Evolutionary conservation across 1,140 invertebrate genomes (phyloP).

Genomic region (Drosophila seguyi): DNA sequence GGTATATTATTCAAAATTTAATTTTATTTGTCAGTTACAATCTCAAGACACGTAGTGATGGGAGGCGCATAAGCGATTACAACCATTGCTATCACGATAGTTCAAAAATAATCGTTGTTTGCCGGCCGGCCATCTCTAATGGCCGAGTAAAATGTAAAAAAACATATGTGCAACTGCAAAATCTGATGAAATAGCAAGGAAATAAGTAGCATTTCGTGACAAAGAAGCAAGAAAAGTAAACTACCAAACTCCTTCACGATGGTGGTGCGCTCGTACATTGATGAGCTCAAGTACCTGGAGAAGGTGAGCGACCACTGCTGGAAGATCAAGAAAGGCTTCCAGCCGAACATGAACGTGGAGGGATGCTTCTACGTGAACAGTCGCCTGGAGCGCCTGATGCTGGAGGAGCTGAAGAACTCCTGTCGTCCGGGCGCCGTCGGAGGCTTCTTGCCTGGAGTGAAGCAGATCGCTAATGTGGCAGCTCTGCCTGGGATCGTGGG

Average conservation of each 20-base stretch:
- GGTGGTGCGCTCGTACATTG: constrained; percentile 96
- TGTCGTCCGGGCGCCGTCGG: constrained; percentile 95
- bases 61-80: background rate
- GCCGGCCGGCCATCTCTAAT: constrained; percentile 7
- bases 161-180: constrained; percentile 13
- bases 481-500: constrained; percentile 99
- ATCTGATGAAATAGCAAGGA: constrained; percentile 46
- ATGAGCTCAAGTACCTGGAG: constrained; percentile 97
- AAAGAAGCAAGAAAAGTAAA: background rate
- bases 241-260: constrained; percentile 86
- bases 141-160: constrained; percentile 7
- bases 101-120: background rate
- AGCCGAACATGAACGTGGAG: constrained; percentile 99
- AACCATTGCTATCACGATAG: background rate
- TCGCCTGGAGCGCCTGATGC: constrained; percentile 97
- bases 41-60: background rate
- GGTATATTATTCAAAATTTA: background rate
- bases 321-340: constrained; percentile 99
- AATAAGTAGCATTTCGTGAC: constrained; percentile 24
- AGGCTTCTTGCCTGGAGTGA: constrained; percentile 99
- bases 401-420: constrained; percentile 97
- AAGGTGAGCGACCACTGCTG: constrained; percentile 94
- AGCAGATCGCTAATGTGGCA: constrained; percentile 99
- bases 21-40: background rate
- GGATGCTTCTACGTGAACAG: constrained; percentile 99